Percentiles rank a stretch among this genome's conserved stretches.
These are phyloP conservation scores for Drosophila subpulchrella DNA, from an alignment of 1,140 invertebrate genomes.

Conservation along the genomic window DNA sequence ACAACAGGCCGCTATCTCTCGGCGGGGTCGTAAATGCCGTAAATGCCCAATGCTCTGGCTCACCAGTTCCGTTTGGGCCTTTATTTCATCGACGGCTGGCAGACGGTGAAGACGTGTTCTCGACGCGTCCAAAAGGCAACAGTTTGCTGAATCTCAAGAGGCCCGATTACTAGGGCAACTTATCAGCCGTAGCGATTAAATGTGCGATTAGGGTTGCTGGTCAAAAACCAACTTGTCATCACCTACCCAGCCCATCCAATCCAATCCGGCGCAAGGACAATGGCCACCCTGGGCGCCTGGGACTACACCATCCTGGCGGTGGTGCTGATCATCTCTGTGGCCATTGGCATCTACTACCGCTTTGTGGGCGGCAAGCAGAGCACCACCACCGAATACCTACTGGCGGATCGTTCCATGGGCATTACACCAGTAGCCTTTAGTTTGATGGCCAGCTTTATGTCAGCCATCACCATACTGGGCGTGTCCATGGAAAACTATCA, in stretches of 20 bases:
- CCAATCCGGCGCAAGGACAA: slow-evolving; percentile 5
- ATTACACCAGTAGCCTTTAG: slow-evolving; percentile 93
- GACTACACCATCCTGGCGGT: slow-evolving; percentile 89
- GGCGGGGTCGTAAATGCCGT: slow-evolving; percentile 30
- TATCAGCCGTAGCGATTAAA: slow-evolving; percentile 63
- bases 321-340: slow-evolving; percentile 88
- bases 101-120: slow-evolving; percentile 57
- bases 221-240: not conserved
- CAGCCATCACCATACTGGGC: slow-evolving; percentile 95
- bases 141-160: slow-evolving; percentile 58
- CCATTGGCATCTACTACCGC: slow-evolving; percentile 92
- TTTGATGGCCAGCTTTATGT: slow-evolving; percentile 97
- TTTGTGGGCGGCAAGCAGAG: slow-evolving; percentile 94
- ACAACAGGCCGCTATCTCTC: slow-evolving; percentile 23
- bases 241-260: too few species aligned
- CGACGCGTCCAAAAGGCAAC: not conserved
- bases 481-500: slow-evolving; percentile 94
- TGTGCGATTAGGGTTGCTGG: slow-evolving; percentile 51
- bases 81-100: slow-evolving; percentile 69
- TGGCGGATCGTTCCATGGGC: slow-evolving; percentile 75
- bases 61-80: slow-evolving; percentile 9
- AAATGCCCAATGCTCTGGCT: slow-evolving; percentile 17
- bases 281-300: slow-evolving; percentile 77
- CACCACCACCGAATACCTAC: slow-evolving; percentile 87
- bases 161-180: slow-evolving; percentile 31